A percentile compares a stretch with the other conserved stretches of the same genome.
Evolutionary conservation across 2,888 invertebrate genomes (phyloP).

Genomic region (Drosophila atroscutellata): DNA sequence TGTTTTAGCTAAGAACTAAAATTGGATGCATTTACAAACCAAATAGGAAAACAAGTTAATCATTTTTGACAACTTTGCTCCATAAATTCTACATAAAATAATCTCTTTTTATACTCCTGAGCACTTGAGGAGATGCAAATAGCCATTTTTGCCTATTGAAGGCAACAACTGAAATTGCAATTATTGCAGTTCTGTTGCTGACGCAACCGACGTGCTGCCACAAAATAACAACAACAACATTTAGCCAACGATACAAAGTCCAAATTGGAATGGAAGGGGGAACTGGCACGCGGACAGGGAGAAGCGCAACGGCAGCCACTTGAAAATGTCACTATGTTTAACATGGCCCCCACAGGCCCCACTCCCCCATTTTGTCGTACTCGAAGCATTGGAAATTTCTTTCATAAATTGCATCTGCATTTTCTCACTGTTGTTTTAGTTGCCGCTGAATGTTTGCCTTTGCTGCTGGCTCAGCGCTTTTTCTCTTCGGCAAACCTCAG

Average conservation of each 20-base stretch:
- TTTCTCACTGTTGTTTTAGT: constrained; percentile 41
- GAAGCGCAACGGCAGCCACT: constrained; percentile 41
- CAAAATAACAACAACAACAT: constrained; percentile 25
- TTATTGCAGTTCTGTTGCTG: constrained; percentile 52
- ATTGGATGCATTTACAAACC: constrained; percentile 15
- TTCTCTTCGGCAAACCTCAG: constrained; percentile 1
- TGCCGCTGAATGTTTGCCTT: constrained; percentile 18
- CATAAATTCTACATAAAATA: constrained; percentile 38
- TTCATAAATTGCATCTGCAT: constrained; percentile 45
- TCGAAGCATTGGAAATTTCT: constrained; percentile 23
- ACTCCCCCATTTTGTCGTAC: neutral
- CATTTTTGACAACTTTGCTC: constrained; percentile 23
- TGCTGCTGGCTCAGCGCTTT: constrained; percentile 20
- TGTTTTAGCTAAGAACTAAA: constrained; percentile 1
- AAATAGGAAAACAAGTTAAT: constrained; percentile 23
- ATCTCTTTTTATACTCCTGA: constrained; percentile 14
- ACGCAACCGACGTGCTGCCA: constrained; percentile 17
- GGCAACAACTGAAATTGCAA: constrained; percentile 47
- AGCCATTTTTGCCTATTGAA: constrained; percentile 41
- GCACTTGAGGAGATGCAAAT: constrained; percentile 38
- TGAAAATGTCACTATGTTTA: constrained; percentile 50
- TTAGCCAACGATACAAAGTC: constrained; percentile 41
- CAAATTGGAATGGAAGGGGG: constrained; percentile 24
- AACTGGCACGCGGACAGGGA: constrained; percentile 16
- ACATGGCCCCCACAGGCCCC: constrained; percentile 9